These are phyloP conservation scores for Strigops habroptila DNA, from an alignment of 2,113 vertebrate genomes.

Conservation along the genomic window DNA sequence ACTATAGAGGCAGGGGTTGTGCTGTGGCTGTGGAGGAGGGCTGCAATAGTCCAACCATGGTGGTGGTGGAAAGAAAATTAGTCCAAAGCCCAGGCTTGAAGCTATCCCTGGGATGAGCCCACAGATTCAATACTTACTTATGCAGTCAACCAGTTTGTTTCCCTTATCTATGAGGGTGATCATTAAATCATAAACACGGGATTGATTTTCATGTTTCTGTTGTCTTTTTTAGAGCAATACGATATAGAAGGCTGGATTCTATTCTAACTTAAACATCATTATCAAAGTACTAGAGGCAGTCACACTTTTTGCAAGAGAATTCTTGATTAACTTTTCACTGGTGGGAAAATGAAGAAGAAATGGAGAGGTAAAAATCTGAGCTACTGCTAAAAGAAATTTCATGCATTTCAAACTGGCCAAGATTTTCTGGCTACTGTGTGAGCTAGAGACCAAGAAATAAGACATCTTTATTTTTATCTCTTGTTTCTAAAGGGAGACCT, in stretches of 20 bases:
- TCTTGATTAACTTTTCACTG: not conserved
- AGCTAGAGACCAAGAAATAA: not conserved
- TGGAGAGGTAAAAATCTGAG: not conserved
- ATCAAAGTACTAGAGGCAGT: not conserved
- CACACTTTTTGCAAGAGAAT: not conserved
- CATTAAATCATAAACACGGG: not conserved
- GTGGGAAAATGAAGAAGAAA: not conserved
- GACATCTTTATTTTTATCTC: not conserved
- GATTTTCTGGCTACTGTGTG: not conserved
- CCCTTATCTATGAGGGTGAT: not conserved
- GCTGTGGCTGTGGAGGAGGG: not conserved
- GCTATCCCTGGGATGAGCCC: not conserved
- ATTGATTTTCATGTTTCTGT: not conserved
- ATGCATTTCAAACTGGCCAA: not conserved
- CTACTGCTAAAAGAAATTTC: not conserved
- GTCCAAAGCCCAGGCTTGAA: not conserved
- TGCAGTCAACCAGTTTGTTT: not conserved
- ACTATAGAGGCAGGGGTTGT: not conserved
- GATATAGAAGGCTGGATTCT: not conserved
- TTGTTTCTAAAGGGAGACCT: not conserved
- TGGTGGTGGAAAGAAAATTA: rapidly evolving
- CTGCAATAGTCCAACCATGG: not conserved
- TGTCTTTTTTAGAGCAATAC: not conserved
- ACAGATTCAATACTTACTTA: not conserved
- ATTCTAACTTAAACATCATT: not conserved